Percentiles rank a stretch among this genome's conserved stretches.
phyloP scores from a whole-genome alignment of 1,140 invertebrate genomes.

The Heliconius nattereri region DNA sequence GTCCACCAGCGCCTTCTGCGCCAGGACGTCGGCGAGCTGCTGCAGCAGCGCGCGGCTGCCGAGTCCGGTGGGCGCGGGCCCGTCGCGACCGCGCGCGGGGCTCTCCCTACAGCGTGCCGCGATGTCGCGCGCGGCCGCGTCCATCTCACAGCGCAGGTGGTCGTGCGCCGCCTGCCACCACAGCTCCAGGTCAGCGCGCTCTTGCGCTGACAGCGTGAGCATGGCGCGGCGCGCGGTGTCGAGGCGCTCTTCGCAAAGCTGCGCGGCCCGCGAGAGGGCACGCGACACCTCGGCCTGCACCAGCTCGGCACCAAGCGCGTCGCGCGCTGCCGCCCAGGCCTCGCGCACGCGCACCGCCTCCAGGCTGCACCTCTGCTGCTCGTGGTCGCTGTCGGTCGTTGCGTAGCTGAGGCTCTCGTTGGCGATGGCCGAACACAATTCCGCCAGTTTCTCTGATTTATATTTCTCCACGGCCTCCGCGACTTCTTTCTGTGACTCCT shows the following conservation, averaged over 20 bases:
- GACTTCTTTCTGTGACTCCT: conserved; percentile 83
- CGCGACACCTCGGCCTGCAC: conserved; percentile 88
- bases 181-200: conserved; percentile 84
- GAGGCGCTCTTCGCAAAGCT: conserved; percentile 83
- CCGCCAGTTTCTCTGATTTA: conserved; percentile 85
- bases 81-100: conserved; percentile 59
- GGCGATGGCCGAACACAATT: conserved; percentile 85
- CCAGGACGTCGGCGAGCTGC: conserved; percentile 88
- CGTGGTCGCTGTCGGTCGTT: conserved; percentile 63
- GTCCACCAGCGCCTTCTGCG: conserved; percentile 89
- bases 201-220: conserved; percentile 83
- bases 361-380: conserved; percentile 62
- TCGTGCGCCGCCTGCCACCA: conserved; percentile 87
- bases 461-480: conserved; percentile 83
- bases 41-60: conserved; percentile 83
- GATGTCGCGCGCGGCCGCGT: conserved; percentile 84
- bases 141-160: conserved; percentile 85
- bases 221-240: conserved; percentile 73
- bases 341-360: conserved; percentile 82
- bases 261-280: conserved; percentile 85
- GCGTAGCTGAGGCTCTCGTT: conserved; percentile 84
- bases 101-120: conserved; percentile 84
- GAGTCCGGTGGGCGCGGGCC: conserved; percentile 62
- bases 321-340: conserved; percentile 85
- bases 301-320: conserved; percentile 86